Conservation (phyloP, 2,888 invertebrate species). For the Criorhina ranunculi region DNA sequence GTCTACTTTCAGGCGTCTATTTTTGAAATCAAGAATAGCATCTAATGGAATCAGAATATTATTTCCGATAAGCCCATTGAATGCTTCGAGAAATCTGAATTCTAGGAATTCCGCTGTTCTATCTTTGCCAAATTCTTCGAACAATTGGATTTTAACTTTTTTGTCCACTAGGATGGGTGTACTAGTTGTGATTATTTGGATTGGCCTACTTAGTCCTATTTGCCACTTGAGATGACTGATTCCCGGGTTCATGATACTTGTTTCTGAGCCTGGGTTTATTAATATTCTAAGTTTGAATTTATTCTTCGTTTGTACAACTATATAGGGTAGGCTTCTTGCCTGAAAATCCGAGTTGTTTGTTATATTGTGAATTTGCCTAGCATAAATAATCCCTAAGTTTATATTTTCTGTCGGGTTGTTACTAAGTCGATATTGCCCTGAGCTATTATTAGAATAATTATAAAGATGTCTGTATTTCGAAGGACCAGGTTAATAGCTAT, state of each 20-base stretch:
- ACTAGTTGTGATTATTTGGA: conserved; percentile 35
- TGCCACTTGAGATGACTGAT: conserved; percentile 54
- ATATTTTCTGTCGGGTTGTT: too few species aligned
- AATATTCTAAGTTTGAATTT: conserved; percentile 47
- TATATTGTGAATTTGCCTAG: too few species aligned
- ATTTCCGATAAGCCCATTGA: conserved; percentile 59
- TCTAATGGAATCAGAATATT: conserved; percentile 31
- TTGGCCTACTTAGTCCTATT: conserved; percentile 1
- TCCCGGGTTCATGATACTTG: conserved; percentile 43
- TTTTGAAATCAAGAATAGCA: conserved; percentile 26
- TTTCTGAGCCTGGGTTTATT: conserved; percentile 52
- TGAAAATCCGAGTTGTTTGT: too few species aligned
- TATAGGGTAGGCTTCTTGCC: too few species aligned
- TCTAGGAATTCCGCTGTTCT: too few species aligned
- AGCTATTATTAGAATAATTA: too few species aligned
- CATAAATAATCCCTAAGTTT: too few species aligned
- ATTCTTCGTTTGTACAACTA: conserved; percentile 46
- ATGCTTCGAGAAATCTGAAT: conserved; percentile 39
- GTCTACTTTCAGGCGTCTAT: conserved; percentile 14
- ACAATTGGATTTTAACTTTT: conserved; percentile 53
- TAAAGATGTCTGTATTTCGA: too few species aligned
- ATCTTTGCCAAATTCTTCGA: conserved; percentile 49
- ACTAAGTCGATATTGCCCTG: too few species aligned
- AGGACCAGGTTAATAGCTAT: too few species aligned
- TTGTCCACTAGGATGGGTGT: background rate